phyloP scores from a whole-genome alignment of 2,797 vertebrate species.

The Acipenser ruthenus region DNA sequence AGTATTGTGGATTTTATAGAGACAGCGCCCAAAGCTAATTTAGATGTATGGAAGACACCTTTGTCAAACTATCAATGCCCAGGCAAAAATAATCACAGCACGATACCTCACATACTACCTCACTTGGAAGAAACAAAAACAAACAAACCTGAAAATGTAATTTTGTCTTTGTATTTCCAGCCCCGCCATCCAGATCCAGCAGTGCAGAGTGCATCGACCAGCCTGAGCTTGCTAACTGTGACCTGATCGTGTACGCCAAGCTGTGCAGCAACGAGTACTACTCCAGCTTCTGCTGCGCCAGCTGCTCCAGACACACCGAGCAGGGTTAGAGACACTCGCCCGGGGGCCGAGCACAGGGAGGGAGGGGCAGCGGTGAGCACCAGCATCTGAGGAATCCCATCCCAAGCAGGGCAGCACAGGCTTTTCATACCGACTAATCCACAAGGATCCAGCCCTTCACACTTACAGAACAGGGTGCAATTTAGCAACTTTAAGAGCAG shows the following conservation, averaged over 20 bases:
- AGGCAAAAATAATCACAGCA: too few species aligned
- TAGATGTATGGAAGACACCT: too few species aligned
- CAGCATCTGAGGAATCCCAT: not conserved
- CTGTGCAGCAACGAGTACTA: constrained; percentile 84
- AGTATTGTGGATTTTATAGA: not conserved
- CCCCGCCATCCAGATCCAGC: constrained; percentile 10
- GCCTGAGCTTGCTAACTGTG: constrained; percentile 86
- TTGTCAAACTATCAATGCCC: too few species aligned
- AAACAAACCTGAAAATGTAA: too few species aligned
- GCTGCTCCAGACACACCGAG: constrained; percentile 58
- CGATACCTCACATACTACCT: too few species aligned
- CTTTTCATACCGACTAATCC: not conserved
- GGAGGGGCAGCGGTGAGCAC: not conserved
- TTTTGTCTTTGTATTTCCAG: not conserved
- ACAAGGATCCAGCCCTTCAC: not conserved
- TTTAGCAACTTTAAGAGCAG: too few species aligned
- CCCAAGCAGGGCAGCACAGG: not conserved
- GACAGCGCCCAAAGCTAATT: not conserved
- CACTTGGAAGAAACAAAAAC: too few species aligned
- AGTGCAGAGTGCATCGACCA: constrained; percentile 72
- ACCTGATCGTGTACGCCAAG: constrained; percentile 80
- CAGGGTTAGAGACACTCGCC: constrained; percentile 23
- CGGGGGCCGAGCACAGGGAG: not conserved
- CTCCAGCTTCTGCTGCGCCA: constrained; percentile 90
- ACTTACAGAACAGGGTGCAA: not conserved